Evolutionary conservation across 2,797 vertebrate genomes (phyloP), one percentile per base, ranked within the genome.

Genomic region (Myotis planiceps): DNA sequence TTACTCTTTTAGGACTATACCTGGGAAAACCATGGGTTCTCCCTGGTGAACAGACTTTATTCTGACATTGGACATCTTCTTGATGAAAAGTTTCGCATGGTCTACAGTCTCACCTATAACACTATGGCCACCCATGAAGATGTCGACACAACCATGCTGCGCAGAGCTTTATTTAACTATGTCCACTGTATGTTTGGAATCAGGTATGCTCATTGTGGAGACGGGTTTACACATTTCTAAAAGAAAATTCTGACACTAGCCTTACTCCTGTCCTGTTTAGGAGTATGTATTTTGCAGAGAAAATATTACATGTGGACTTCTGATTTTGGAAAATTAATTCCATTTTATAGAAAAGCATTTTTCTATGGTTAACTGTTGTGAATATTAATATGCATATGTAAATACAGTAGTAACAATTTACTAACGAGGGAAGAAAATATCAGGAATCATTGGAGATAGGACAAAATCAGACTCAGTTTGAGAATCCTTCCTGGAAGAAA

Each of bases 181-280:
- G 99, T 99, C 85, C 99, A 99, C 98, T 99, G 99, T 98, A 99
- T 99, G 99, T 99, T 99, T 94, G 99, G 99, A 97, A 99, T 99
- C 98, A 99, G 99, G 99, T 99, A 97, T 0, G 98, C 94, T 79
- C 66, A 4, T n/a, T 37, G 1, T 63, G 10, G 21, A 86, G 27
- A 60, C 34, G 14, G 5, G 37, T 88, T 39, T 39, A 45, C 19
- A 25, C 1, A 49, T 83, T 88, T 71, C 63, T 72, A 68, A 90
- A 39, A 47, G 51, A 60, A 51, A 58, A 75, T 53, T 84, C 76
- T 74, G 39, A 53, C 29, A n/a, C 9, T 18, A 21, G 7, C 81
- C 55, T 66, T 78, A 49, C 37, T 37, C 86, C 34, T 65, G 3
- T 45, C 55, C 60, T 90, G 3, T 69, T 79, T 25, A 32, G 29